phyloP scores from a whole-genome alignment of 2,113 vertebrate species.

The Furnarius figulus region DNA sequence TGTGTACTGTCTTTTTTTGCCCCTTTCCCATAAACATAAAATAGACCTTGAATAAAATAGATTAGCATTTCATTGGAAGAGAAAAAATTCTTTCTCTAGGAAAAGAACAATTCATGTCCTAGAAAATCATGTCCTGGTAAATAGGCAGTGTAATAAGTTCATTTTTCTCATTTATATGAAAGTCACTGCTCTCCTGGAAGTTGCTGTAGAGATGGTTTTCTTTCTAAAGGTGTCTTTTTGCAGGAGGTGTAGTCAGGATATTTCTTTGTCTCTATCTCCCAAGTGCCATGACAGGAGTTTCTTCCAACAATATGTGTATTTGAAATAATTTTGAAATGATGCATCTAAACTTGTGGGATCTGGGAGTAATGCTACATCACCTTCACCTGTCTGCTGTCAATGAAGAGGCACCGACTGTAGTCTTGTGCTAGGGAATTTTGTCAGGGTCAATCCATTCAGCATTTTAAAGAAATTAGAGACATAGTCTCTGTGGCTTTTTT shows the following conservation, averaged over 20 bases:
- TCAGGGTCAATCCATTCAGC: background rate
- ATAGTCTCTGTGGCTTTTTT: fast-evolving
- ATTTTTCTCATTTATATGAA: background rate
- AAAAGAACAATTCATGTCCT: background rate
- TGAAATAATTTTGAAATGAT: background rate
- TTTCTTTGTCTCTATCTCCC: no score
- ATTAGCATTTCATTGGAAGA: background rate
- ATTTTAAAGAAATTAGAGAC: background rate
- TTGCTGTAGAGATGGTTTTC: no score
- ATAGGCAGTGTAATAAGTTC: background rate
- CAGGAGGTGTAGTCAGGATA: no score
- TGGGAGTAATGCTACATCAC: background rate
- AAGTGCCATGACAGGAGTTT: no score
- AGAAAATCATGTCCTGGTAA: background rate
- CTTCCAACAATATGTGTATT: background rate
- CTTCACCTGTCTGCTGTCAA: background rate
- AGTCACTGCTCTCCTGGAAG: no score
- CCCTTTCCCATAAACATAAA: background rate
- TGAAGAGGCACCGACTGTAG: background rate
- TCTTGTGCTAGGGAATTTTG: background rate
- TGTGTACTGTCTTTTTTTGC: fast-evolving
- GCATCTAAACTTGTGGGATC: background rate
- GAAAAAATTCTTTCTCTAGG: background rate
- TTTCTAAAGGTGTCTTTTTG: no score
- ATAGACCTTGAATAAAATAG: background rate